These are phyloP conservation scores for Rhimphoctona megacephalus DNA, from an alignment of 2,888 invertebrate species.

Conservation along the genomic window DNA sequence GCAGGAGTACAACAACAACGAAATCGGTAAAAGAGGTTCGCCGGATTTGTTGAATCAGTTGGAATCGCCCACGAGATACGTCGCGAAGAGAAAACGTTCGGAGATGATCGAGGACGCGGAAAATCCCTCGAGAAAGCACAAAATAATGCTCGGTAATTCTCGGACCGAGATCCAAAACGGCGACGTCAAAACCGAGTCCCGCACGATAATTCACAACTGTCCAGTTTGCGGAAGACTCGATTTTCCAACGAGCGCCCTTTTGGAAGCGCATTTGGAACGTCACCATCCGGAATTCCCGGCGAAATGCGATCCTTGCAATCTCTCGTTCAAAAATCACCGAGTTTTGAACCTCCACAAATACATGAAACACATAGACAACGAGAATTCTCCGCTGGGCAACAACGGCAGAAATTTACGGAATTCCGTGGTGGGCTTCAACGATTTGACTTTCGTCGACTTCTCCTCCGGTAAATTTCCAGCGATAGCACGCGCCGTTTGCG, in stretches of 20 bases:
- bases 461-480: slow-evolving; percentile 92
- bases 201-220: slow-evolving; percentile 84
- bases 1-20: slow-evolving; percentile 87
- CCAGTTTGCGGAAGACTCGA: slow-evolving; percentile 88
- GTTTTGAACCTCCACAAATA: slow-evolving; percentile 90
- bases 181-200: slow-evolving; percentile 18
- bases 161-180: slow-evolving; percentile 80
- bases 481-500: slow-evolving; percentile 91
- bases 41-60: slow-evolving; percentile 70
- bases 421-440: slow-evolving; percentile 89
- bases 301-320: slow-evolving; percentile 91
- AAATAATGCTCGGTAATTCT: slow-evolving; percentile 78
- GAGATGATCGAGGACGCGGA: slow-evolving; percentile 72
- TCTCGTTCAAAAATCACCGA: slow-evolving; percentile 90
- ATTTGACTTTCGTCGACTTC: slow-evolving; percentile 92
- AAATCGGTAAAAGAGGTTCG: slow-evolving; percentile 84
- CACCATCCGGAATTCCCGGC: slow-evolving; percentile 89
- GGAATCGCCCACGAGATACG: slow-evolving; percentile 55
- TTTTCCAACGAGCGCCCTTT: slow-evolving; percentile 87
- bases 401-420: slow-evolving; percentile 78
- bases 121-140: slow-evolving; percentile 74
- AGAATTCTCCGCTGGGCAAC: slow-evolving; percentile 73
- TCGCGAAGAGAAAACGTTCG: slow-evolving; percentile 75
- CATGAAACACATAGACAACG: slow-evolving; percentile 86
- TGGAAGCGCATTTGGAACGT: slow-evolving; percentile 89